These are phyloP conservation scores for Pterocles orientalis DNA, from an alignment of 2,113 vertebrate genomes.

Conservation along the genomic window DNA sequence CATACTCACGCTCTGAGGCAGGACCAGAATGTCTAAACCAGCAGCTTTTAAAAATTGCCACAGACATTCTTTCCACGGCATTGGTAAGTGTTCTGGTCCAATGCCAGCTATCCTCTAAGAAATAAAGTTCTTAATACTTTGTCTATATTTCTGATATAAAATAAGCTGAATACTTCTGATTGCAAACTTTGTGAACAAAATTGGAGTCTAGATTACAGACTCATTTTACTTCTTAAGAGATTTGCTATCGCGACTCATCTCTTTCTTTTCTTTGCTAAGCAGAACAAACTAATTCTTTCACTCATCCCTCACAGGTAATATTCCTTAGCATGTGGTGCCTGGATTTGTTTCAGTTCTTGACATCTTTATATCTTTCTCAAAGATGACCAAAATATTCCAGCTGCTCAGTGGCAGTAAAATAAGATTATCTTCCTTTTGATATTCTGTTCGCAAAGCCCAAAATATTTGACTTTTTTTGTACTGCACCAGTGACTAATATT, in stretches of 20 bases:
- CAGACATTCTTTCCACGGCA: background rate
- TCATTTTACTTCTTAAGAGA: background rate
- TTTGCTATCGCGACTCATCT: background rate
- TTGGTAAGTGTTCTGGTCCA: background rate
- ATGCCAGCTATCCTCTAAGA: background rate
- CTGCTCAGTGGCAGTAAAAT: background rate
- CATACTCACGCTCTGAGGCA: background rate
- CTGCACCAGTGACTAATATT: background rate
- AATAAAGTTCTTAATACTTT: background rate
- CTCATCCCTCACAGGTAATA: background rate
- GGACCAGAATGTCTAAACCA: background rate
- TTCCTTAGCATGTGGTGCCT: background rate
- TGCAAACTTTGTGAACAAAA: background rate
- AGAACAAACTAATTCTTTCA: background rate
- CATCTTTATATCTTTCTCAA: background rate
- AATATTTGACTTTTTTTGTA: background rate
- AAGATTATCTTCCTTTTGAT: background rate
- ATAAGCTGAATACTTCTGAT: background rate
- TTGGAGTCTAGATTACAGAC: background rate
- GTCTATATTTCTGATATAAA: background rate
- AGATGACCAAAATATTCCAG: background rate
- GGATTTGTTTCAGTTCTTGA: background rate
- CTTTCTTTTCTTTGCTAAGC: background rate
- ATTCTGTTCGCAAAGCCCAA: background rate
- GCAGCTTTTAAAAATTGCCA: background rate